Evolutionary conservation across 2,113 vertebrate species (phyloP), one percentile per base, ranked within the genome.

Genomic region (Herpailurus yagouaroundi): DNA sequence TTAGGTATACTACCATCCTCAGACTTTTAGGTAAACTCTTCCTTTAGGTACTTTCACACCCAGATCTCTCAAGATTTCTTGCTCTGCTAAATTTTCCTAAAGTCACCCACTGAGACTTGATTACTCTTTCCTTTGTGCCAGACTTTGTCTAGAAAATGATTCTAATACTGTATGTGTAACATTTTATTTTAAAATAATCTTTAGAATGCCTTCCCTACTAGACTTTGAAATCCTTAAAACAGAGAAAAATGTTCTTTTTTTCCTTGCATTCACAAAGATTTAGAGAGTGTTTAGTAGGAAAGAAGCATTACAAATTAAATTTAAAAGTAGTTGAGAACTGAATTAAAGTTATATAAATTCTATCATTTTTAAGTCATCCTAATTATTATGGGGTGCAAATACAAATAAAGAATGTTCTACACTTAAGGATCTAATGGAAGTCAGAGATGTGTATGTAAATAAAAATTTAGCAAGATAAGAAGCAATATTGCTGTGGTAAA

Each of bases 141-240:
- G 33, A 63, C 36, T 73, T 1, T 15, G 69, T 1, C 36, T 87
- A 36, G 3, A 66, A 91, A n/a, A 71, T 38, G 69, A 50, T 52
- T 86, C 38, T 85, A 64, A 66, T 71, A 41, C 16, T 81, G 1
- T 55, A 50, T 27, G 2, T 18, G n/a, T 48, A 79, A 9, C 3
- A 63, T 19, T 85, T 81, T 25, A 80, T 85, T 95, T 93, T 86
- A 33, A 71, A 95, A 83, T 38, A 31, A n/a, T 33, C 88, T 83
- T 86, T 29, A 81, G 10, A 86, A 55, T 45, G 18, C 77, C 50
- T 82, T 89, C 38, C 15, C 60, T 64, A 12, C 4, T 77, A 13
- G 13, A 33, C 5, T 81, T 89, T 82, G 21, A 88, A 91, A 88
- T 57, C 15, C 31, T 63, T 91, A 7, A 36, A 81, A 85, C 18